Evolutionary conservation across 1,140 invertebrate genomes (phyloP).

Genomic region (Drosophila kikkawai): DNA sequence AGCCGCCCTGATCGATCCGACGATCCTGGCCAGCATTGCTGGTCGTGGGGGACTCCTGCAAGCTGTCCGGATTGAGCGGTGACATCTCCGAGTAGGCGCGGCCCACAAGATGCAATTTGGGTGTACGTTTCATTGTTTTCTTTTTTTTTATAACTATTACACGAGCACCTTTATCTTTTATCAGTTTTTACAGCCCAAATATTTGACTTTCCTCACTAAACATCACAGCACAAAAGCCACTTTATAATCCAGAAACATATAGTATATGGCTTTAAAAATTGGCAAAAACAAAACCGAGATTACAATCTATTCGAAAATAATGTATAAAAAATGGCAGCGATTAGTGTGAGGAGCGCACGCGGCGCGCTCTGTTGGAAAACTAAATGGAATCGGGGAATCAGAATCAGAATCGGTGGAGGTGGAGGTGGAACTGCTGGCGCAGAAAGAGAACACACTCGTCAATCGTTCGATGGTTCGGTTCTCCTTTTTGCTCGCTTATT

Average conservation of each 20-base stretch:
- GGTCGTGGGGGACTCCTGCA: conserved; percentile 38
- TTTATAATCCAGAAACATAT: conserved; percentile 11
- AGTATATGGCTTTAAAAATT: conserved; percentile 28
- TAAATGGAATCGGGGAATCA: conserved; percentile 48
- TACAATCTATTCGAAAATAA: conserved; percentile 37
- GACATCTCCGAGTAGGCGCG: conserved; percentile 83
- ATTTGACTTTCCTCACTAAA: conserved; percentile 30
- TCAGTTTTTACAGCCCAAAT: conserved; percentile 42
- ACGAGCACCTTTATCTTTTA: conserved; percentile 38
- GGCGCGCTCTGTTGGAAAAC: conserved; percentile 68
- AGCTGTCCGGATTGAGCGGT: conserved; percentile 67
- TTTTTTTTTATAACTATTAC: conserved; percentile 6
- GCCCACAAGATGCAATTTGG: conserved; percentile 70
- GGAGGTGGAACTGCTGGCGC: conserved; percentile 35
- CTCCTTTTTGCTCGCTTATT: conserved; percentile 25
- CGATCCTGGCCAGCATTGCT: conserved; percentile 46
- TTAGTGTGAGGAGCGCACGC: conserved; percentile 63
- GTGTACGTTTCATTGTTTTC: conserved; percentile 60
- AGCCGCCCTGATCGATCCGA: conserved; percentile 63
- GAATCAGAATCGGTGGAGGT: background rate
- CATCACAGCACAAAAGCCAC: conserved; percentile 5
- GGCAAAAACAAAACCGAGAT: conserved; percentile 30
- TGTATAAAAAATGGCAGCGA: conserved; percentile 29
- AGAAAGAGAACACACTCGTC: conserved; percentile 40
- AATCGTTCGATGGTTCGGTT: conserved; percentile 16